Evolutionary conservation across 2,113 vertebrate species (phyloP), one percentile per base, ranked within the genome.

Genomic region (Camelus bactrianus): DNA sequence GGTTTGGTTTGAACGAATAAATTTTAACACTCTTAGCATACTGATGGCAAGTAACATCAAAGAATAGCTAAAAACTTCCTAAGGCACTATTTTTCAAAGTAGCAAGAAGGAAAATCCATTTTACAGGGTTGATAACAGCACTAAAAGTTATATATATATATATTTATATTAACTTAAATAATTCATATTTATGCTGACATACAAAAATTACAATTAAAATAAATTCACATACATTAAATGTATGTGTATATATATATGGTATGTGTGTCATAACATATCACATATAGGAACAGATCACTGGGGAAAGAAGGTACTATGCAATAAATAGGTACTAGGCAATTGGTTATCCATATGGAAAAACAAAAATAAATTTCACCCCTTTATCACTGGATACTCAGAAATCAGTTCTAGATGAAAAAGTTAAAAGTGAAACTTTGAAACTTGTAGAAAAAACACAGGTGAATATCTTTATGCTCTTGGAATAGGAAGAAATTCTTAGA

Each of bases 81-180:
- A 81, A 50, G 69, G 65, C 16, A 89, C 30, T 42, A 62, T 64
- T 83, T 95, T 81, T 92, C 26, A 92, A 89, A 94, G 22, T 22
- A 88, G 56, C 22, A 32, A 83, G 30, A 95, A 52, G 10, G 17
- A 2, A 91, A 93, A 83, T 91, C 11, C 52, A 56, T 93, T 86
- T 73, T 83, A 42, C 0, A 84, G 83, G 6, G 14, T 8, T 95
- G 69, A 76, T 42, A 79, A 52, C 1, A 90, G 6, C 10, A 83
- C 9, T 88, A 92, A 81, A 87, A 67, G 15, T 67, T 13, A n/a
- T 3, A 32, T 16, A 13, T 22, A 13, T 22, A 52, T 42, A 28
- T 64, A 58, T 32, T 14, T 15, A 56, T 20, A 62, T 14, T 30
- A 50, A n/a, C 58, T 35, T 70, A 50, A 5, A 50, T 50, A 82